Base-by-base conservation (phyloP, 2,797 vertebrate species). In the Anas bernieri region DNA sequence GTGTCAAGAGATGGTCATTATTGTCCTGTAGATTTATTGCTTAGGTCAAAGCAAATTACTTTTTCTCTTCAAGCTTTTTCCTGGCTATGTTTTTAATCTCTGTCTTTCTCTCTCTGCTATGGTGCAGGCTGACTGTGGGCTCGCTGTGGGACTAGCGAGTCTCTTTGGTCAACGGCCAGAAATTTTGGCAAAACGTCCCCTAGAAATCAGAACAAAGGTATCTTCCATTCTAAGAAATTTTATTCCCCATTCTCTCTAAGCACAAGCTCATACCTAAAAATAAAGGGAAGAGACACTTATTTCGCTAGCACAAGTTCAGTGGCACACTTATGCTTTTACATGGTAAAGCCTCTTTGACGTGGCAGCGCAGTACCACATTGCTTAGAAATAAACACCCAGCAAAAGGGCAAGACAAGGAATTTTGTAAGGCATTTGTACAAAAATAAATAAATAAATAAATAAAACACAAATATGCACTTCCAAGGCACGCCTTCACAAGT, bases 21-120 rank as follows among this genome's bases (percentile, higher is more conserved):
- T 75, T 95, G 94, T 95, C 92, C 39, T 6, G 93, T 67, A 97
- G 98, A 98, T 98, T 98, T 97, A 98, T 97, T 85, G 96, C 95
- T 97, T 90, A 81, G 97, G 96, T 97, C 97, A 96, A 83, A 98
- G 92, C 80, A 96, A 98, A 97, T 97, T 94, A 96, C 97, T 97
- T 97, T 96, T 93, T 93, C 91, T 97, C 74, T 97, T 95, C 92
- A 56, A 33, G 93, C 84, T 88, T 81, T 73, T 81, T 48, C 77
- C 74, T 82, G 56, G 58, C 3, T 52, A 18, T 14, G 3, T 35
- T 92, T 94, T 96, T 84, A 91, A 96, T 96, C 86, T 79, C 85
- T 83, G 46, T 59, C 77, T 48, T 86, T 35, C 50, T 74, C 74
- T 33, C 67, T 90, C 84, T 79, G 70, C 41, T 56, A 2, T 37